These are phyloP conservation scores for Ochropleura leucogaster DNA, from an alignment of 2,888 invertebrate genomes.

Conservation along the genomic window DNA sequence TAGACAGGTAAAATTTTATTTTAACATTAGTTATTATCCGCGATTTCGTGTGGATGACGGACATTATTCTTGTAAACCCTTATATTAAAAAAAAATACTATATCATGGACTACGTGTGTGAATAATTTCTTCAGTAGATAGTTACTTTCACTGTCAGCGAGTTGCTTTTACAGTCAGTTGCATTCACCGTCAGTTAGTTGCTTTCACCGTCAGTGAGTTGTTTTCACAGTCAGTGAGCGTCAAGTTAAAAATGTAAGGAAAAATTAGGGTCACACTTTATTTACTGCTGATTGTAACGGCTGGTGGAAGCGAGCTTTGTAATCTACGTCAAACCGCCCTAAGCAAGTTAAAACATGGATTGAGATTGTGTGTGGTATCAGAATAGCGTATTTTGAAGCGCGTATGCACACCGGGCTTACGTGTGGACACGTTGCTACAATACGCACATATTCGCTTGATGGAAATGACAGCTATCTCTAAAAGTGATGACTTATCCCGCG, in stretches of 20 bases:
- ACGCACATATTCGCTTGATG: too few relatives aligned
- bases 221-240: background rate
- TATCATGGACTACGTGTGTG: background rate
- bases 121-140: background rate
- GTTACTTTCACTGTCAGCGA: too few relatives aligned
- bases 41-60: background rate
- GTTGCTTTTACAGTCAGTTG: too few relatives aligned
- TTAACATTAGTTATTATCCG: background rate
- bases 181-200: too few relatives aligned
- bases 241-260: background rate
- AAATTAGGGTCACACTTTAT: background rate
- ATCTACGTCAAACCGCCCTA: background rate
- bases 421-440: too few relatives aligned
- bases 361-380: too few relatives aligned
- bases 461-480: too few relatives aligned
- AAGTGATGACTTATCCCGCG: too few relatives aligned
- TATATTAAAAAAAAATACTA: background rate
- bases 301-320: background rate
- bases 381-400: too few relatives aligned
- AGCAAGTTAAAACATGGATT: background rate
- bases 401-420: too few relatives aligned
- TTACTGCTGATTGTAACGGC: background rate
- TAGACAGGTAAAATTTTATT: constrained; percentile 79
- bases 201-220: too few relatives aligned
- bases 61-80: background rate